Conservation (phyloP, 2,888 invertebrate genomes). For the Cryptus armator region DNA sequence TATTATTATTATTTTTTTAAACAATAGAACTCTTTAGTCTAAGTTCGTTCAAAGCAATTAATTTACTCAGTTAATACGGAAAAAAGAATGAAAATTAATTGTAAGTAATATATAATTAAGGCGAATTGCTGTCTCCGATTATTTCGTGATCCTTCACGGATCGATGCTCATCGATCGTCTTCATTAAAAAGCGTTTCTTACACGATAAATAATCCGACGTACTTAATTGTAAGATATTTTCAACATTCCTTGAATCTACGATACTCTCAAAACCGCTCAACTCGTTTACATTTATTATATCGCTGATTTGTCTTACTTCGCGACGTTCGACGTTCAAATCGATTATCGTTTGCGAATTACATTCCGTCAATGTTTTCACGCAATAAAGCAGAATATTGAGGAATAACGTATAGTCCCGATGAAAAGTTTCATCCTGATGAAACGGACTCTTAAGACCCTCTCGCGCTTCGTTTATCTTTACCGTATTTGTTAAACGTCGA, state of each 20-base stretch:
- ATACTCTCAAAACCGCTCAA: constrained; percentile 64
- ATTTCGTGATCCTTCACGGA: not conserved
- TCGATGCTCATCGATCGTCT: constrained; percentile 20
- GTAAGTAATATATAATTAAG: constrained; percentile 41
- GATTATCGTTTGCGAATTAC: not conserved
- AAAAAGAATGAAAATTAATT: constrained; percentile 34
- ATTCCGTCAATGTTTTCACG: constrained; percentile 42
- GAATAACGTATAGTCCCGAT: constrained; percentile 85
- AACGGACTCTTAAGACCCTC: constrained; percentile 85
- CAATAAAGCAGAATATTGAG: constrained; percentile 70
- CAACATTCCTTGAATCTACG: constrained; percentile 69
- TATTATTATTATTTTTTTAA: constrained; percentile 20
- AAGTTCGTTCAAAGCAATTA: constrained; percentile 60
- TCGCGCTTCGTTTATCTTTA: not conserved
- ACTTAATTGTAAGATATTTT: constrained; percentile 70
- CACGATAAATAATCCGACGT: constrained; percentile 73
- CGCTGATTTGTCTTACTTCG: constrained; percentile 43
- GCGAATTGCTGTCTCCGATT: constrained; percentile 31
- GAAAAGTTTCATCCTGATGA: constrained; percentile 86
- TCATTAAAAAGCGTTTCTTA: constrained; percentile 60
- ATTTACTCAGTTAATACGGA: constrained; percentile 60
- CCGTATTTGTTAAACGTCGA: not conserved
- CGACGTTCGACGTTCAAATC: not conserved
- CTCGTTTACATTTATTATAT: constrained; percentile 54
- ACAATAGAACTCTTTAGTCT: constrained; percentile 22